These are phyloP conservation scores for Alexandromys fortis DNA, from an alignment of 2,113 vertebrate species.

Conservation along the genomic window DNA sequence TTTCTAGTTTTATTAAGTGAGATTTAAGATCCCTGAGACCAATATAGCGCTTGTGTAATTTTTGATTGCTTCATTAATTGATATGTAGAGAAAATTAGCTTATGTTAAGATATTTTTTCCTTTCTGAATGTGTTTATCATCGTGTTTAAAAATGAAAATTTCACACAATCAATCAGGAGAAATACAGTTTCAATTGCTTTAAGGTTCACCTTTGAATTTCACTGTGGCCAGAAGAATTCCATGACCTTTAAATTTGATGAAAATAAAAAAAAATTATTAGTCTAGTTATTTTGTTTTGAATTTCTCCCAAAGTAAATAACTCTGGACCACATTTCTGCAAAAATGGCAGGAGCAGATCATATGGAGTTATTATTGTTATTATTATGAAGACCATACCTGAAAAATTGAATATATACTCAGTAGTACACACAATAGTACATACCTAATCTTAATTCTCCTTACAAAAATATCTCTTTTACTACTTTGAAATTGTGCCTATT, in stretches of 20 bases:
- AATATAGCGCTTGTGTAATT: neutral
- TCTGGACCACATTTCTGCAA: constrained; percentile 1
- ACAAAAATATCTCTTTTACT: neutral
- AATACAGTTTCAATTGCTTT: constrained; percentile 56
- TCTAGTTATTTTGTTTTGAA: constrained; percentile 62
- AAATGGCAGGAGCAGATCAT: neutral
- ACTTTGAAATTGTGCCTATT: constrained; percentile 13
- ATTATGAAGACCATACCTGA: neutral
- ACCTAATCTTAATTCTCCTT: constrained; percentile 8
- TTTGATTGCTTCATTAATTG: neutral
- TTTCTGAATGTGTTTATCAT: neutral
- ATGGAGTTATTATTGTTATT: neutral
- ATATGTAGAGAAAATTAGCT: neutral
- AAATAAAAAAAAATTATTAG: constrained; percentile 47
- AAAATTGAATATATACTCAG: neutral
- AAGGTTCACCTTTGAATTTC: constrained; percentile 59
- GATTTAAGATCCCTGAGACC: neutral
- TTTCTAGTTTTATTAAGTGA: constrained; percentile 23
- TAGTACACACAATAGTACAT: neutral
- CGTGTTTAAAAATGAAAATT: constrained; percentile 1
- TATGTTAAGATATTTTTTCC: constrained; percentile 39
- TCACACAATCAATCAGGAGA: neutral
- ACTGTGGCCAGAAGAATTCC: neutral
- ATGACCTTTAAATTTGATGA: constrained; percentile 62
- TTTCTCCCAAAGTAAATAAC: neutral